Conservation (phyloP, 2,797 vertebrate species). For the Phataginus tricuspis region DNA sequence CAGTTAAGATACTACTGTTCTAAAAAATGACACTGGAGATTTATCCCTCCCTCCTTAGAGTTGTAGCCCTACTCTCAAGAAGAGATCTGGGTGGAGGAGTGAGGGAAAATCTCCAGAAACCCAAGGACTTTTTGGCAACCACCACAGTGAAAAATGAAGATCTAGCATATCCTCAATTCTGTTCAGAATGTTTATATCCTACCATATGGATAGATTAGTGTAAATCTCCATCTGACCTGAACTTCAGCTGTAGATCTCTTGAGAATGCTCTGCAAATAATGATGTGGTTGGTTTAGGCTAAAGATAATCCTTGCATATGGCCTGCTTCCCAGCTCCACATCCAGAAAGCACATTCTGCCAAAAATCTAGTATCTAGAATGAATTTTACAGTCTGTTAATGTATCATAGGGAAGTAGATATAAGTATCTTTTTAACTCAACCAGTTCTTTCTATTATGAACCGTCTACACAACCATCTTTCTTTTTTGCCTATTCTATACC, state of each 20-base stretch:
- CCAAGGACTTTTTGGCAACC: background rate
- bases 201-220: background rate
- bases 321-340: background rate
- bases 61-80: background rate
- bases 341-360: background rate
- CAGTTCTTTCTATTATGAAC: background rate
- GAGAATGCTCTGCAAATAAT: background rate
- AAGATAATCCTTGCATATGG: background rate
- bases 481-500: background rate
- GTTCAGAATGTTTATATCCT: background rate
- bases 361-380: background rate
- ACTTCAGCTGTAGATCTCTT: background rate
- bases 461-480: background rate
- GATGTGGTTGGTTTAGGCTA: background rate
- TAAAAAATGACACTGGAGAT: background rate
- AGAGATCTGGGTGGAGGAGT: background rate
- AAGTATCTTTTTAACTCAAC: background rate
- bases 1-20: background rate
- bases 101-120: background rate
- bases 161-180: background rate
- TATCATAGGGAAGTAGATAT: background rate
- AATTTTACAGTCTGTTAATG: background rate
- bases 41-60: too few relatives aligned
- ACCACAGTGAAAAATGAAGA: background rate
- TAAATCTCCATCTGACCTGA: background rate